Conservation (phyloP, 2,113 vertebrate species). For the Leuciscus idus region DNA sequence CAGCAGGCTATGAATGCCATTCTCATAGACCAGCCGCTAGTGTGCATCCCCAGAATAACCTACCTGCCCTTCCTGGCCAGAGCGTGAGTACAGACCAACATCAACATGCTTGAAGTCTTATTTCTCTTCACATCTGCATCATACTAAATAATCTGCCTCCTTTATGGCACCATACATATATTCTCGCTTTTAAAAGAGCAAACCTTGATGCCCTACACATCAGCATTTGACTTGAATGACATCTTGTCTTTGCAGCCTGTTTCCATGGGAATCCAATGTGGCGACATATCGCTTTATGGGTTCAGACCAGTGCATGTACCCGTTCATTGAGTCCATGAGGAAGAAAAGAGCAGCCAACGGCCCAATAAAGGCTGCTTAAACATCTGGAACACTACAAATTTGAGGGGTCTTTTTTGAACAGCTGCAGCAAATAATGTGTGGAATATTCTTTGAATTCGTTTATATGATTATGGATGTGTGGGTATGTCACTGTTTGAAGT, state of each 20-base stretch:
- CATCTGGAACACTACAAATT: background rate
- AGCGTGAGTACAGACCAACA: slow-evolving; percentile 53
- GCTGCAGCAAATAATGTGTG: background rate
- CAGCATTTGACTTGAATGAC: background rate
- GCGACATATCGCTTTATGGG: slow-evolving; percentile 67
- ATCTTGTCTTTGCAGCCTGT: slow-evolving; percentile 61
- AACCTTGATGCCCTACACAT: background rate
- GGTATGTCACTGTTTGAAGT: background rate
- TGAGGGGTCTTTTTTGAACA: background rate
- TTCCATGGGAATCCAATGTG: slow-evolving; percentile 72
- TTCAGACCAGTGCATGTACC: slow-evolving; percentile 71
- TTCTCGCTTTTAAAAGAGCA: background rate
- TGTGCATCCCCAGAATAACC: slow-evolving; percentile 66
- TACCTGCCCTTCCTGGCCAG: slow-evolving; percentile 67
- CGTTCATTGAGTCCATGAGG: slow-evolving; percentile 65
- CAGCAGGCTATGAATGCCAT: slow-evolving; percentile 71
- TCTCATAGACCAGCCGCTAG: slow-evolving; percentile 66
- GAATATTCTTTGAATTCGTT: background rate
- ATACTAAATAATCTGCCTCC: background rate
- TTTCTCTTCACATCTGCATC: background rate
- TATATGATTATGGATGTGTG: background rate
- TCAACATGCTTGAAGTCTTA: background rate
- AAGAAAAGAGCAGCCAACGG: slow-evolving; percentile 48
- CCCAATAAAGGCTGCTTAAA: background rate
- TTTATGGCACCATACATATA: background rate